These are phyloP conservation scores for Temnothorax longispinosus DNA, from an alignment of 1,140 invertebrate species.

Conservation along the genomic window DNA sequence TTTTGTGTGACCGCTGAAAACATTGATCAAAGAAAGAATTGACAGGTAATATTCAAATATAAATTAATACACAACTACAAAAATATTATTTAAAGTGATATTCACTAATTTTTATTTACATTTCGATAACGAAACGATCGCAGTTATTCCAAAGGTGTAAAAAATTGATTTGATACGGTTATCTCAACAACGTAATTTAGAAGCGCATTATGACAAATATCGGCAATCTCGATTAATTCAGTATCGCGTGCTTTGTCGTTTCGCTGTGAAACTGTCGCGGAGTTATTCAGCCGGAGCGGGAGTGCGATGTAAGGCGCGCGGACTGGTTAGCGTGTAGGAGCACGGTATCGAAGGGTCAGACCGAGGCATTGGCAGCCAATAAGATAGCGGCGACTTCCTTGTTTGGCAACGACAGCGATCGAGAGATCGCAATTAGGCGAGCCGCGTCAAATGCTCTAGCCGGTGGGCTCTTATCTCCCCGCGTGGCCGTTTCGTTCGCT, in stretches of 20 bases:
- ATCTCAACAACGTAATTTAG: constrained; percentile 11
- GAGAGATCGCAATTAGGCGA: constrained; percentile 78
- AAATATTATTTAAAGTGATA: not conserved
- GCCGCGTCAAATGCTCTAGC: constrained; percentile 77
- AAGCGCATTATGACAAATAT: constrained; percentile 29
- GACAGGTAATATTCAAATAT: not conserved
- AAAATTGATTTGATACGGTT: not conserved
- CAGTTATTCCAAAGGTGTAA: not conserved
- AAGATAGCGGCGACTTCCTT: constrained; percentile 76
- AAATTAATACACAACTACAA: not conserved
- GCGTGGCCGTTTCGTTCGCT: constrained; percentile 73
- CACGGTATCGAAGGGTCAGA: constrained; percentile 67
- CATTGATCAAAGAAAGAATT: not conserved
- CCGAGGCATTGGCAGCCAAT: constrained; percentile 63
- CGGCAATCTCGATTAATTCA: constrained; percentile 16
- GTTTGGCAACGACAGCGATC: constrained; percentile 73
- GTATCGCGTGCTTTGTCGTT: constrained; percentile 22
- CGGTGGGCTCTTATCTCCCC: constrained; percentile 71
- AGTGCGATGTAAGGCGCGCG: not conserved
- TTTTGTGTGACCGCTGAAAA: not conserved
- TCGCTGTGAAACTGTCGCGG: constrained; percentile 13
- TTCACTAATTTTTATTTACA: not conserved
- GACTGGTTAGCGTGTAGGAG: constrained; percentile 47
- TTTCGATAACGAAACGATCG: not conserved
- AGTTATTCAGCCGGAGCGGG: constrained; percentile 35